Evolutionary conservation across 2,888 invertebrate genomes (phyloP), one percentile per base, ranked within the genome.

Genomic region (Amphipyra berbera): DNA sequence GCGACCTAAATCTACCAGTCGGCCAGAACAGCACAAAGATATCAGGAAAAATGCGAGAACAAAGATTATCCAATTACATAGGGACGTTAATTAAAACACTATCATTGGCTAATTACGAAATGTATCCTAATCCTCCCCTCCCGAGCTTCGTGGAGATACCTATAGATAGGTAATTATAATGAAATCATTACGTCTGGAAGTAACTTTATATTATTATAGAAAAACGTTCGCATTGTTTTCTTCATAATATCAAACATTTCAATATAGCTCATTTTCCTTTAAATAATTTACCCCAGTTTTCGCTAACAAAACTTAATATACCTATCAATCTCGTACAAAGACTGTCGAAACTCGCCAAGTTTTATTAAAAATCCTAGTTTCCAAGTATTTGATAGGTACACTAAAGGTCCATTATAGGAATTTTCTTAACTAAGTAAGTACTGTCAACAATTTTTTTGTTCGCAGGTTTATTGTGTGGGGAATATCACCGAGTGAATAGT

Each of bases 381-480:
- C 13, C 53, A 45, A 52, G 37, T 48, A 33, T 53, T 53, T 42
- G 21, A 38, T 38, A n/a, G n/a, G n/a, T n/a, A 38, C 35, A 35
- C 52, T 37, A 33, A 64, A 38, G 41, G 15, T 7, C 15, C 35
- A 33, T 63, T 27, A 48, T 8, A 30, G n/a, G 6, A 12, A 10
- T 7, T 13, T 33, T 46, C 9, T 33, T 33, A 33, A 33, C 8
- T 14, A 47, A 9, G 9, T 47, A 46, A 47, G 38, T 52, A 56
- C 35, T 47, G 50, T 47, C 56, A 64, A 50, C 50, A 54, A 66
- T 65, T 72, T 33, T 76, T 61, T 72, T 72, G 63, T 75, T 74
- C 68, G 14, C 78, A 79, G 80, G 63, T 76, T 55, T 52, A 58
- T 61, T 63, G 61, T 68, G 61, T 27, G 37, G 53, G 33, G 27